Base-by-base conservation (phyloP, 1,140 invertebrate genomes). In the Monomorium pharaonis region DNA sequence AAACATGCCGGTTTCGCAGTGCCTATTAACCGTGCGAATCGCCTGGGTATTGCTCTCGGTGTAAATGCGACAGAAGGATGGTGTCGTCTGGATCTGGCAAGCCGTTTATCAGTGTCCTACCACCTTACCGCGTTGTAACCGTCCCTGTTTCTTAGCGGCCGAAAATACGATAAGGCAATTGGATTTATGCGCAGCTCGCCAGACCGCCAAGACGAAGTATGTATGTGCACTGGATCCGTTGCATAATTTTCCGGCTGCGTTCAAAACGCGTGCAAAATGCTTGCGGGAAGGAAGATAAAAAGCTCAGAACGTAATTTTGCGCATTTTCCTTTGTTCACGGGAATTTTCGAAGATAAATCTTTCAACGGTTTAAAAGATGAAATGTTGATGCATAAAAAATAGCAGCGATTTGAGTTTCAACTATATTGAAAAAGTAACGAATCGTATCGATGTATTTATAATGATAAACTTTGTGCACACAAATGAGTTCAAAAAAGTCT, bases 161-260 rank as follows among this genome's bases (percentile, higher is more conserved):
- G 88, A 90, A 91, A 92, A 89, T 88, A 90, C 63, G 86, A 87
- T 85, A 83, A 87, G 63, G 63, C 87, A 85, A 92, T 92, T 86
- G 86, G 88, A 91, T 92, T 90, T 85, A 72, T 86, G 69, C 81
- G 76, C 81, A 44, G 42, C 85, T 84, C 72, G 74, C 65, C 42
- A 72, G 54, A 30, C 49, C 47, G 18, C 27, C 30, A 21, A 54
- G 74, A 67, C 24, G 49, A 33, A 56, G 42, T 67, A 49, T 33
- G 70, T 62, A 49, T 47, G 49, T 24, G 72, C 75, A 24, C 56
- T 27, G 44, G 58, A 56, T 69, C 7, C 62, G 62, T 47, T n/a
- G 84, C 62, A 67, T 78, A 77, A 78, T 78, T 78, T 77, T 44
- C 74, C 84, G 49, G 9, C 84, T 49, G 9, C 27, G 65, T 58